phyloP scores from a whole-genome alignment of 1,140 invertebrate species.

The Plutomurus gul region DNA sequence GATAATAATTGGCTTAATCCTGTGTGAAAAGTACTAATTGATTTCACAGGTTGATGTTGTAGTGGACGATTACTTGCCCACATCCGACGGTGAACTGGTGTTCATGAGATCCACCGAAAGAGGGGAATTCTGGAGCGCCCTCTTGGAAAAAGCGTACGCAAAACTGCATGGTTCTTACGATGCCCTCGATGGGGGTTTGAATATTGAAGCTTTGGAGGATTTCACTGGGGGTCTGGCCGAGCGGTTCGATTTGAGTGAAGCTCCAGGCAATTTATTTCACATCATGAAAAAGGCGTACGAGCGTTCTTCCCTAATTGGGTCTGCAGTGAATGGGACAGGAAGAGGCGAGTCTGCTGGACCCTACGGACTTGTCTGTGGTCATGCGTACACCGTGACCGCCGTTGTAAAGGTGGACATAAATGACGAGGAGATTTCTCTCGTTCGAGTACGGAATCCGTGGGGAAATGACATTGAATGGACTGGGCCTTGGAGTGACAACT shows the following conservation, averaged over 20 bases:
- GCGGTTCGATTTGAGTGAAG: conserved; percentile 72
- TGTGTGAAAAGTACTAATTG: too few relatives aligned
- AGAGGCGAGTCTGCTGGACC: conserved; percentile 86
- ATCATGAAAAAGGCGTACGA: conserved; percentile 92
- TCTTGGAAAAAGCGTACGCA: conserved; percentile 97
- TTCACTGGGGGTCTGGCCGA: conserved; percentile 83
- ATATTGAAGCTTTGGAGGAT: conserved; percentile 98
- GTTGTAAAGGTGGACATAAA: conserved; percentile 86
- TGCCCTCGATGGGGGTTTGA: conserved; percentile 93
- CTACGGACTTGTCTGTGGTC: conserved; percentile 90
- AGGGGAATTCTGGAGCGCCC: conserved; percentile 96
- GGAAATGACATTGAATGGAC: conserved; percentile 98
- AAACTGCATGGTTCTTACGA: conserved; percentile 97
- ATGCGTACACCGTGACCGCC: conserved; percentile 71
- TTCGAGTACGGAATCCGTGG: conserved; percentile 95
- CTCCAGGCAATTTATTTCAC: conserved; percentile 85
- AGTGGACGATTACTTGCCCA: conserved; percentile 82
- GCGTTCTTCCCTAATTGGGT: conserved; percentile 93
- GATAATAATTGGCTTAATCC: too few relatives aligned
- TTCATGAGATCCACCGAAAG: conserved; percentile 90
- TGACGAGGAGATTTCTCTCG: conserved; percentile 79
- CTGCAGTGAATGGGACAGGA: conserved; percentile 83
- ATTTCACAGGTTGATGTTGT: conserved; percentile 84
- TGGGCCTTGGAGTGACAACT: conserved; percentile 92
- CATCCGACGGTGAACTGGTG: conserved; percentile 71